Evolutionary conservation across 1,140 invertebrate species (phyloP).

Genomic region (Drosophila parvula): DNA sequence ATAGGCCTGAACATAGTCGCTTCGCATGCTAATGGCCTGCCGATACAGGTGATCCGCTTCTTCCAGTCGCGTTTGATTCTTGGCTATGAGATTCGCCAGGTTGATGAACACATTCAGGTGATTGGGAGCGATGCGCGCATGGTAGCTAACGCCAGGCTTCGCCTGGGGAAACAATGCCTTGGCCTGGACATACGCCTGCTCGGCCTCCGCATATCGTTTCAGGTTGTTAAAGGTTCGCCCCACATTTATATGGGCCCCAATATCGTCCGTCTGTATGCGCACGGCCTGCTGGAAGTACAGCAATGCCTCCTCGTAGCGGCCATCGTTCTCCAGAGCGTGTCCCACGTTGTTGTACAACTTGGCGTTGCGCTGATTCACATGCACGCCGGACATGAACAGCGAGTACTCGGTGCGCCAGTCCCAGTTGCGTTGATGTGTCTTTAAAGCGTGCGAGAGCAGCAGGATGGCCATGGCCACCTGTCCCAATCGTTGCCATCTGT

Average conservation of each 20-base stretch:
- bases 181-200: conserved; percentile 95
- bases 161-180: conserved; percentile 95
- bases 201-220: conserved; percentile 95
- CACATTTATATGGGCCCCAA: conserved; percentile 98
- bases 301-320: conserved; percentile 93
- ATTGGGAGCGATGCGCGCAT: conserved; percentile 97
- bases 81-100: conserved; percentile 96
- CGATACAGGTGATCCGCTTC: conserved; percentile 97
- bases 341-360: conserved; percentile 99
- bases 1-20: conserved; percentile 98
- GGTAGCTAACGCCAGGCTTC: conserved; percentile 96
- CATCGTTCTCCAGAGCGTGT: conserved; percentile 95
- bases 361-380: conserved; percentile 96
- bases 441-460: conserved; percentile 90
- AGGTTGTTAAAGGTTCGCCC: conserved; percentile 97
- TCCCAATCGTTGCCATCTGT: conserved; percentile 68
- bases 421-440: conserved; percentile 93
- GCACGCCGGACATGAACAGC: conserved; percentile 95
- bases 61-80: conserved; percentile 94
- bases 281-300: conserved; percentile 96
- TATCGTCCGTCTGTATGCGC: conserved; percentile 96
- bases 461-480: conserved; percentile 87
- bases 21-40: conserved; percentile 98
- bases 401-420: conserved; percentile 97
- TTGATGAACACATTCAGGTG: conserved; percentile 98